Evolutionary conservation across 64 coral and sea anemone genomes (phyloP), one percentile per base, ranked within the genome.

Genomic region (Hydrozoanthus tunicans): DNA sequence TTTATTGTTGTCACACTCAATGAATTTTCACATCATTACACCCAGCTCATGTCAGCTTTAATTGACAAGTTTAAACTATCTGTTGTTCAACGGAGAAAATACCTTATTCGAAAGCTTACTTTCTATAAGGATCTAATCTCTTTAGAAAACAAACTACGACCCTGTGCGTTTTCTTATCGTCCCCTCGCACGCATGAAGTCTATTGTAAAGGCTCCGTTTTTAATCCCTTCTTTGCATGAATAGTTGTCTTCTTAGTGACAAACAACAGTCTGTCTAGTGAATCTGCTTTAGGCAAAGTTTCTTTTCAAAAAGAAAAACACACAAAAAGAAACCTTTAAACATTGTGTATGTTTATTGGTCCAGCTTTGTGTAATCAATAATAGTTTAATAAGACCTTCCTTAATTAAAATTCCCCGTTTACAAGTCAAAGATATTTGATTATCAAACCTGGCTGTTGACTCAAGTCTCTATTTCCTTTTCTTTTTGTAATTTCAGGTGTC

Each of bases 331-430:
- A 85, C 73, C 66, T 74, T 86, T 53, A 90, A 77, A 79, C 89
- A 73, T 62, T 97, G 95, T 97, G 73, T 43, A 2, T 94, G 70
- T 89, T 89, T 92, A 94, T 97, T 89, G 90, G 63, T 20, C 61
- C 95, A 97, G 95, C 95, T 97, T 97, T 97, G 90, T 97, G 84
- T 97, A 91, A 83, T 80, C 95, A 97, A 94, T 90, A 97, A 97
- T 97, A 97, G 94, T 94, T 97, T 94, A 97, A 97, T 94, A 97
- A 97, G 90, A 97, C 95, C 94, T 89, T 81, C 86, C 91, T 97
- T 97, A 97, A 97, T 97, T 97, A 97, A 97, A 97, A 97, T 94
- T 94, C 82, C 80, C 95, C 95, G 90, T 97, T 97, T 97, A 97
- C 95, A 94, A 90, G 94, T 90, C 81, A 79, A 96, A 93, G 91